Evolutionary conservation across 2,888 invertebrate species (phyloP).

Genomic region (Trichopoda pennipes): DNA sequence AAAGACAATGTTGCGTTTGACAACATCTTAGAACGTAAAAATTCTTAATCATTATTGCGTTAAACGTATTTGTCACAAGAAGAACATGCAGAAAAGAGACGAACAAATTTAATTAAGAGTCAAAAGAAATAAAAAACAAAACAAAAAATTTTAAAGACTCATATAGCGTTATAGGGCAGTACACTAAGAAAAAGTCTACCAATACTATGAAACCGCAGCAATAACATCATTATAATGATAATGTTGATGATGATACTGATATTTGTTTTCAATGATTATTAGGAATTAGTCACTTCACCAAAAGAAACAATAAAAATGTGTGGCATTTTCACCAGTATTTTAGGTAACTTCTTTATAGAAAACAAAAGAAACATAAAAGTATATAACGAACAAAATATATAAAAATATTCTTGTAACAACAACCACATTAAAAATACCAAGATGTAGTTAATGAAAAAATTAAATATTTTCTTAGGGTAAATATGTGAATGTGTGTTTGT

Average conservation of each 20-base stretch:
- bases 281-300: background rate
- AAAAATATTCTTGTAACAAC: too few species aligned
- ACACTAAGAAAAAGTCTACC: slow-evolving; percentile 24
- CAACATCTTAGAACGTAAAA: slow-evolving; percentile 42
- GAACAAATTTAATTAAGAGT: slow-evolving; percentile 29
- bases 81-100: background rate
- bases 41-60: slow-evolving; percentile 52
- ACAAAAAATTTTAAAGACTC: background rate
- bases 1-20: background rate
- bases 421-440: too few species aligned
- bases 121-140: background rate
- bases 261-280: background rate
- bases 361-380: background rate
- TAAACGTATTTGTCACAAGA: slow-evolving; percentile 45
- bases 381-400: too few species aligned
- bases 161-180: slow-evolving; percentile 14
- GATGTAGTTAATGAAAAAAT: too few species aligned
- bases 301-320: slow-evolving; percentile 46
- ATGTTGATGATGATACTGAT: slow-evolving; percentile 19
- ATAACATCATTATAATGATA: slow-evolving; percentile 1
- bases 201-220: slow-evolving; percentile 22
- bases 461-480: too few species aligned
- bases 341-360: background rate
- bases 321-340: slow-evolving; percentile 55
- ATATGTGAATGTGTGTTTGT: too few species aligned